Conservation (phyloP, 1,140 invertebrate species). For the Sweltsa coloradensis region DNA sequence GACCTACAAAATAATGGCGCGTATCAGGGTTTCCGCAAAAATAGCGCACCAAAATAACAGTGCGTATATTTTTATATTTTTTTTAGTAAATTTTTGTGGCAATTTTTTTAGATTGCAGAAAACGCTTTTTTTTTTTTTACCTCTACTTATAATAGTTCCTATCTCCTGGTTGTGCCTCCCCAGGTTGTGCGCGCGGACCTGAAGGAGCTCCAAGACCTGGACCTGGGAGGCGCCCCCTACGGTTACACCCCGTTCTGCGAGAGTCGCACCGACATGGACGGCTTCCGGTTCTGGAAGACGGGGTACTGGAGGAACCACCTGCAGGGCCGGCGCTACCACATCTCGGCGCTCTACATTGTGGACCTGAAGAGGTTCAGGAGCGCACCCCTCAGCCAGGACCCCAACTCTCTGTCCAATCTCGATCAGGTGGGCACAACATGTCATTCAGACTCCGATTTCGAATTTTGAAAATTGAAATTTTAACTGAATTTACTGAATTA, state of each 20-base stretch:
- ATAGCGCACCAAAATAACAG: too few relatives aligned
- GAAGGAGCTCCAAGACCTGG: conserved; percentile 88
- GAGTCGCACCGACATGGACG: conserved; percentile 96
- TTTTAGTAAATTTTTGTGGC: conserved; percentile 10
- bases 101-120: conserved; percentile 3
- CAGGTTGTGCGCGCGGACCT: conserved; percentile 92
- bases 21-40: too few relatives aligned
- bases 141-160: background rate
- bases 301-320: conserved; percentile 98
- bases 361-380: conserved; percentile 93
- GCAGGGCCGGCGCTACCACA: conserved; percentile 91
- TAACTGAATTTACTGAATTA: too few relatives aligned
- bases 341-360: conserved; percentile 95
- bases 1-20: too few relatives aligned
- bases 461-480: too few relatives aligned
- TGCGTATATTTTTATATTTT: too few relatives aligned
- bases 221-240: conserved; percentile 95
- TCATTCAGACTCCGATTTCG: too few relatives aligned
- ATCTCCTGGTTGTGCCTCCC: conserved; percentile 14
- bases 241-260: conserved; percentile 99
- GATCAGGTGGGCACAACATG: conserved; percentile 70
- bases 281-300: conserved; percentile 97
- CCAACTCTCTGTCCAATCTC: conserved; percentile 91
- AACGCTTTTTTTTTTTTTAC: conserved; percentile 10
- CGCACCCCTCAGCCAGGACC: conserved; percentile 92